phyloP scores from a whole-genome alignment of 35 echinoderm and acorn worm species.

The Heliocidaris erythrogramma region DNA sequence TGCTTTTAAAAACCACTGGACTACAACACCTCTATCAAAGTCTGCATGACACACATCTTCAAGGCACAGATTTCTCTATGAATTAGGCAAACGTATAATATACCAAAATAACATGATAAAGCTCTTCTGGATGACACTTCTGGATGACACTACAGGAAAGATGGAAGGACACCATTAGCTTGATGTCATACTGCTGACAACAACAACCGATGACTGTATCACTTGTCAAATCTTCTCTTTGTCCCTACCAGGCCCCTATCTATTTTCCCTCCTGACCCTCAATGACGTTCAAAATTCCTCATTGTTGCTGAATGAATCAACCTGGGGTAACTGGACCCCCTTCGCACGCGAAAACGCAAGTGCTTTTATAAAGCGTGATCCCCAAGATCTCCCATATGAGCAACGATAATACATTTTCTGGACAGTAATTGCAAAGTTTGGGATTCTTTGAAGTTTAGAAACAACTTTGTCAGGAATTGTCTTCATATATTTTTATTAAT shows the following conservation, averaged over 20 bases:
- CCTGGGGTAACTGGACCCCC: not conserved
- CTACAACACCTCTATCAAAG: too few relatives aligned
- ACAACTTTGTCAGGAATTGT: too few relatives aligned
- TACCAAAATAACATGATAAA: not conserved
- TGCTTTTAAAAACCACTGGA: too few relatives aligned
- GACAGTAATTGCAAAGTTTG: not conserved
- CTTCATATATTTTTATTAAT: too few relatives aligned
- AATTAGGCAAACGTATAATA: not conserved
- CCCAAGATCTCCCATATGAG: not conserved
- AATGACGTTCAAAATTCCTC: not conserved
- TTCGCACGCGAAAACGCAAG: not conserved
- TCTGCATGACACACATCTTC: too few relatives aligned
- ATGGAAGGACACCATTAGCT: not conserved
- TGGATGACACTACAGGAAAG: not conserved
- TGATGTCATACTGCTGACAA: not conserved
- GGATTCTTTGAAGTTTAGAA: too few relatives aligned
- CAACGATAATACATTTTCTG: not conserved
- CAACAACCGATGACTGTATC: not conserved
- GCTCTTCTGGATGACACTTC: not conserved
- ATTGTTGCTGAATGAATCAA: not conserved
- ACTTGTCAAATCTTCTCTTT: constrained; percentile 5
- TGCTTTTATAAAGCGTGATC: not conserved
- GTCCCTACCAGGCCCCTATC: not conserved
- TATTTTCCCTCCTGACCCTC: not conserved
- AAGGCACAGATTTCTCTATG: too few relatives aligned